These are phyloP conservation scores for Cavia porcellus DNA, from an alignment of 2,113 vertebrate genomes.

Conservation along the genomic window DNA sequence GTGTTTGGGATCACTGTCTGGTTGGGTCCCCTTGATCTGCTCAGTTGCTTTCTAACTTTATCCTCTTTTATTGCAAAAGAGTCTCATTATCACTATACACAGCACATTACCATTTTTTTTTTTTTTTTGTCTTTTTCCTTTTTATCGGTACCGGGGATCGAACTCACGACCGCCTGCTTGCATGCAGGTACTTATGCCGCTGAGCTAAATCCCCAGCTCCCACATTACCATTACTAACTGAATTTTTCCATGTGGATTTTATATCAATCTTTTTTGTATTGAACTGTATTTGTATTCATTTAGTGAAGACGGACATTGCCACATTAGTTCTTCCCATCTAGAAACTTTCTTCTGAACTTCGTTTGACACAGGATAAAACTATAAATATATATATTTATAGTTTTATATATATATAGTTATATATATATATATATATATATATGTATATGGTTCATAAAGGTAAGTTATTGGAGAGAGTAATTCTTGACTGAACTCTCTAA, in stretches of 20 bases:
- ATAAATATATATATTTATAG: too few species aligned
- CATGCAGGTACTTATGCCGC: too few species aligned
- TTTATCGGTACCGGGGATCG: too few species aligned
- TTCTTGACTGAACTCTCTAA: conserved; percentile 59
- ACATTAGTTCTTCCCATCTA: conserved; percentile 56
- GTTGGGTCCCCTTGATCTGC: not conserved
- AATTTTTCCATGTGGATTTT: conserved; percentile 22
- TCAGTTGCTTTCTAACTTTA: not conserved
- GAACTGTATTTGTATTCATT: conserved; percentile 20
- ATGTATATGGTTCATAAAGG: conserved; percentile 53
- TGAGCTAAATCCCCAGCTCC: too few species aligned
- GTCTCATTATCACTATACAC: not conserved
- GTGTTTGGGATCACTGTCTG: not conserved
- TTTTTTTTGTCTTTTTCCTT: too few species aligned
- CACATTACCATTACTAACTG: conserved; percentile 43
- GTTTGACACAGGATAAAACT: conserved; percentile 47
- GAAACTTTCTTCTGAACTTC: conserved; percentile 28
- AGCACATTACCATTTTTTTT: not conserved
- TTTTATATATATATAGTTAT: too few species aligned
- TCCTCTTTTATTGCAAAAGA: not conserved
- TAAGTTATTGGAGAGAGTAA: not conserved
- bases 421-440: too few species aligned
- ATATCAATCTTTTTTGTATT: conserved; percentile 34
- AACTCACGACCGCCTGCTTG: too few species aligned
- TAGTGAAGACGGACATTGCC: conserved; percentile 39